Percentiles rank a stretch among this genome's conserved stretches.
phyloP scores from a whole-genome alignment of 2,797 vertebrate genomes.

The Sebastes trivittatus region DNA sequence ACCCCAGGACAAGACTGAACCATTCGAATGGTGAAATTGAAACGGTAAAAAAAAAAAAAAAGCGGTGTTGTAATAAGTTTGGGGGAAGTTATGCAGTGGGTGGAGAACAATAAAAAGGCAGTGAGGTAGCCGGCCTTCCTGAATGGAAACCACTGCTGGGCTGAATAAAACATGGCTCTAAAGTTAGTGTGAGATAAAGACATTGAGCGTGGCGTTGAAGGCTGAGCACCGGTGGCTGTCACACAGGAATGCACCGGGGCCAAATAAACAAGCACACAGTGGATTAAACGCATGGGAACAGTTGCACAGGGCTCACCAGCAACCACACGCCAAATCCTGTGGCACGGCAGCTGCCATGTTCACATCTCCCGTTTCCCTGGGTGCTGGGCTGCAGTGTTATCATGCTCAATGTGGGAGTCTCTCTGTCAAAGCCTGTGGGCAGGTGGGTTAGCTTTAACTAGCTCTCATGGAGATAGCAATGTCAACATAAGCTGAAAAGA shows the following conservation, averaged over 20 bases:
- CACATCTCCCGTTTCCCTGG: background rate
- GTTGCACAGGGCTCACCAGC: slow-evolving; percentile 13
- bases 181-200: slow-evolving; percentile 40
- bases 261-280: slow-evolving; percentile 39
- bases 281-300: slow-evolving; percentile 47
- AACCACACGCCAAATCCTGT: slow-evolving; percentile 29
- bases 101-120: slow-evolving; percentile 26
- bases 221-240: slow-evolving; percentile 28
- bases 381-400: background rate
- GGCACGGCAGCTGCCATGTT: slow-evolving; percentile 14
- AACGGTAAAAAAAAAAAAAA: background rate
- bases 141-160: slow-evolving; percentile 33
- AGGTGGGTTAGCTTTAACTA: background rate
- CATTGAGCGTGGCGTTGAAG: slow-evolving; percentile 19
- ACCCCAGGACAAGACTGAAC: background rate
- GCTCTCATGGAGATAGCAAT: background rate
- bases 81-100: slow-evolving; percentile 2
- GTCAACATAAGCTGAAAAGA: background rate
- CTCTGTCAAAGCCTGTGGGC: background rate
- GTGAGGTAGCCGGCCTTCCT: slow-evolving; percentile 17
- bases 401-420: background rate
- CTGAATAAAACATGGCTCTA: slow-evolving; percentile 9
- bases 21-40: slow-evolving; percentile 13
- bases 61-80: background rate
- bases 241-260: slow-evolving; percentile 49